Evolutionary conservation across 2,113 vertebrate species (phyloP).

Genomic region (Loxodonta africana): DNA sequence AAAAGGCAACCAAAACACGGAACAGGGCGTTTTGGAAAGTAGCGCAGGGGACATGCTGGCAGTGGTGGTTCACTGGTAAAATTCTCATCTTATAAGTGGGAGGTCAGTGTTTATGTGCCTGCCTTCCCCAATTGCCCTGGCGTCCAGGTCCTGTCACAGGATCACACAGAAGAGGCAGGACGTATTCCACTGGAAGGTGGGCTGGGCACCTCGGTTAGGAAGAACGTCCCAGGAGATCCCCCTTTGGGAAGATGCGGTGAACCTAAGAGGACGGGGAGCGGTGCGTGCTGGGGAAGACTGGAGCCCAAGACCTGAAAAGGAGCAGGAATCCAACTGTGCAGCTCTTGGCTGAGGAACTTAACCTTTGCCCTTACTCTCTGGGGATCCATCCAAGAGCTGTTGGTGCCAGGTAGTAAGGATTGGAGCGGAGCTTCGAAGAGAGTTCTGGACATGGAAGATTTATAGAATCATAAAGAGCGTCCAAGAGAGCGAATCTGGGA

Average conservation of each 20-base stretch:
- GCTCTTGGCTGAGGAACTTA: too few species aligned
- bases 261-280: neutral
- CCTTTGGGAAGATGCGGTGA: neutral
- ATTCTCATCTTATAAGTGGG: too few species aligned
- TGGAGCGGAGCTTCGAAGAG: neutral
- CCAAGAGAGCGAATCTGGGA: neutral
- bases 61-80: neutral
- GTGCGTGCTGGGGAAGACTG: neutral
- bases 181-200: neutral
- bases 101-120: too few species aligned
- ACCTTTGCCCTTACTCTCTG: too few species aligned
- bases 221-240: neutral
- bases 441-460: neutral
- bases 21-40: too few species aligned
- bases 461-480: too few species aligned
- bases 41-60: neutral
- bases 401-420: neutral
- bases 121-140: too few species aligned
- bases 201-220: neutral
- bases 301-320: neutral
- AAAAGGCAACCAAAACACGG: too few species aligned
- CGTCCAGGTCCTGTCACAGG: too few species aligned
- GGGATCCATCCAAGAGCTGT: accelerated
- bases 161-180: neutral
- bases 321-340: accelerated